Conservation (phyloP, 2,113 vertebrate species). For the Tricholaema leucomelas region DNA sequence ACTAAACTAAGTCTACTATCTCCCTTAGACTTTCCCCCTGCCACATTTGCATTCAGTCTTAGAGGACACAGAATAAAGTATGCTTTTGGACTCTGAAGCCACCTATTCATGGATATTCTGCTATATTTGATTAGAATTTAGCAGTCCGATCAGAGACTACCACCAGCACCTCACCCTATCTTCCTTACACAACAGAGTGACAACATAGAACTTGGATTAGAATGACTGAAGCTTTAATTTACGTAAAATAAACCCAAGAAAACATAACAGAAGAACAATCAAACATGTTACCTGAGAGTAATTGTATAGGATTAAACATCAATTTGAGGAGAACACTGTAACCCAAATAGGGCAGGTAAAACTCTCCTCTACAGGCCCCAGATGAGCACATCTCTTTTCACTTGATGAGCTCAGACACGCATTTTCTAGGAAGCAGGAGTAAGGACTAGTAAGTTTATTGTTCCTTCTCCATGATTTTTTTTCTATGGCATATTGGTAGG, state of each 20-base stretch:
- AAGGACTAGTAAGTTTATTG: not conserved
- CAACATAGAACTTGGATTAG: conserved; percentile 37
- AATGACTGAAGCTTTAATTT: conserved; percentile 11
- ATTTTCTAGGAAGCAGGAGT: not conserved
- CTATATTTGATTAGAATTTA: not conserved
- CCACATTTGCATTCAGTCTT: not conserved
- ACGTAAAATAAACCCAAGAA: conserved; percentile 19
- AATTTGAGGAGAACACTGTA: not conserved
- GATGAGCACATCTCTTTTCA: not conserved
- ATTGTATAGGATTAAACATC: not conserved
- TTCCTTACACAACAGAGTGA: conserved; percentile 29
- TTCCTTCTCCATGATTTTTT: not conserved
- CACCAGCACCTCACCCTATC: not conserved
- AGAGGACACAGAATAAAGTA: not conserved
- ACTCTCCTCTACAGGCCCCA: not conserved
- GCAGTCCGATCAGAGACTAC: not conserved
- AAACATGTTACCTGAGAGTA: conserved; percentile 23
- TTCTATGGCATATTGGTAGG: not conserved
- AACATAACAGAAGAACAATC: conserved; percentile 16
- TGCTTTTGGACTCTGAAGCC: not conserved
- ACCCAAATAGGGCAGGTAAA: not conserved
- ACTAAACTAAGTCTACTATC: not conserved
- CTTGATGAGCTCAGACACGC: not conserved
- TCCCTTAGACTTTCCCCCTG: not conserved
- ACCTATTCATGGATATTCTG: not conserved